Base-by-base conservation (phyloP, 2,888 invertebrate genomes). In the Andrena dorsata region DNA sequence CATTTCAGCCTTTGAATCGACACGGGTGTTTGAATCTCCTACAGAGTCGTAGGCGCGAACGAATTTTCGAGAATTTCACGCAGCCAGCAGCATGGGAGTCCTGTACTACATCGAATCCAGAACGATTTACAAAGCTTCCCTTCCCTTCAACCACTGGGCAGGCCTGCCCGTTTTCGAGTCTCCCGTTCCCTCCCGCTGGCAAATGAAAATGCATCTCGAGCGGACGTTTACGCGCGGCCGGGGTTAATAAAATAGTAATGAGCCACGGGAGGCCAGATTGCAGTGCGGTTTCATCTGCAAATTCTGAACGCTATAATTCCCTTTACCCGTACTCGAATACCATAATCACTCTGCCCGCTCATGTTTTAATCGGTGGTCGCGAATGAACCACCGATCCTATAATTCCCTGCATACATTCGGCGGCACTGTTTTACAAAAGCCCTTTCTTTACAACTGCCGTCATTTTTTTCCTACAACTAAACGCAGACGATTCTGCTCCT, bases 181-280 rank as follows among this genome's bases (percentile, higher is more conserved):
- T 2, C 47, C 5, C 16, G 51, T n/a, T 53, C 49, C 32, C 63
- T 56, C 28, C 66, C 70, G 61, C 20, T 63, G 73, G 65, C 35
- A 82, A 79, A 82, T 79, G 82, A 82, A 84, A 82, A 84, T 69
- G 69, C 75, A 73, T 66, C 73, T 61, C 68, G 56, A 49, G 65
- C 51, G 66, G 26, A 32, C 76, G 63, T 69, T 76, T 60, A 30
- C 60, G 60, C 56, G 76, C 28, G 64, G 23, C 26, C 7, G 26
- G 51, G 16, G 73, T 79, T 79, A 80, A 82, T 84, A 82, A 84
- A 82, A 84, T 74, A 73, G 56, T 79, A 80, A 71, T 60, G 68
- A 73, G 69, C 75, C 28, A 56, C 51, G 30, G 8, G 53, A 64
- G 41, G 35, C 20, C 28, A 41, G 65, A 13, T n/a, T 7, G 58